A percentile compares a stretch with the other conserved stretches of the same genome.
phyloP scores from a whole-genome alignment of 2,888 invertebrate species.

The Teleiodes luculella region DNA sequence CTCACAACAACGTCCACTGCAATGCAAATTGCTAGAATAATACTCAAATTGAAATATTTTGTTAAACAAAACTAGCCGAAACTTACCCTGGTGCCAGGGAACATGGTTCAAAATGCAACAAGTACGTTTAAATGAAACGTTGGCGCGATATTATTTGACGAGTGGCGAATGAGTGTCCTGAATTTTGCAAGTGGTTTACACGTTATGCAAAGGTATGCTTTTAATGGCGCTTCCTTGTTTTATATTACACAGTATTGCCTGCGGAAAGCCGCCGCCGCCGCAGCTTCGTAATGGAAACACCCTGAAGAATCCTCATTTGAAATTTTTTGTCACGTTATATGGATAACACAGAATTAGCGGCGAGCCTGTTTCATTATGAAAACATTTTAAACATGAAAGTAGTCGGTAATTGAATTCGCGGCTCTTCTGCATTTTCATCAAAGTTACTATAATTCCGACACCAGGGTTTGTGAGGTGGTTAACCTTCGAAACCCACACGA shows the following conservation, averaged over 20 bases:
- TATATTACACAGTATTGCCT: slow-evolving; percentile 35
- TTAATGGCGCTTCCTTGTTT: slow-evolving; percentile 59
- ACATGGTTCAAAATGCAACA: slow-evolving; percentile 30
- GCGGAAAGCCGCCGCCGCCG: slow-evolving; percentile 19
- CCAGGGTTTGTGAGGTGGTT: too few relatives aligned
- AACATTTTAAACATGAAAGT: background rate
- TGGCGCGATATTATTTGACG: slow-evolving; percentile 57
- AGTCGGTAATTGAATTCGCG: background rate
- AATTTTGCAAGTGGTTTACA: slow-evolving; percentile 69
- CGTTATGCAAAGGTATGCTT: slow-evolving; percentile 56
- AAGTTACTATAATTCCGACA: too few relatives aligned
- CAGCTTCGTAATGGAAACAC: slow-evolving; percentile 33
- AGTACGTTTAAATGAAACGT: slow-evolving; percentile 36
- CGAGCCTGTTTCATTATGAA: slow-evolving; percentile 1
- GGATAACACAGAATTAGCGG: background rate
- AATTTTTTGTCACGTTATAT: slow-evolving; percentile 6
- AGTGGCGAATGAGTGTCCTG: slow-evolving; percentile 61
- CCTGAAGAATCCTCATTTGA: slow-evolving; percentile 8
- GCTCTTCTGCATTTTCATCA: background rate
- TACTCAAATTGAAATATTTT: slow-evolving; percentile 59
- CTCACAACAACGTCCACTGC: slow-evolving; percentile 45
- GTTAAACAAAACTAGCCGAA: slow-evolving; percentile 23
- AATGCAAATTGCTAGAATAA: slow-evolving; percentile 61
- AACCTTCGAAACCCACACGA: too few relatives aligned
- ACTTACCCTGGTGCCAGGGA: slow-evolving; percentile 29